Conservation (phyloP, 2,888 invertebrate genomes). For the Drosophila greeni region DNA sequence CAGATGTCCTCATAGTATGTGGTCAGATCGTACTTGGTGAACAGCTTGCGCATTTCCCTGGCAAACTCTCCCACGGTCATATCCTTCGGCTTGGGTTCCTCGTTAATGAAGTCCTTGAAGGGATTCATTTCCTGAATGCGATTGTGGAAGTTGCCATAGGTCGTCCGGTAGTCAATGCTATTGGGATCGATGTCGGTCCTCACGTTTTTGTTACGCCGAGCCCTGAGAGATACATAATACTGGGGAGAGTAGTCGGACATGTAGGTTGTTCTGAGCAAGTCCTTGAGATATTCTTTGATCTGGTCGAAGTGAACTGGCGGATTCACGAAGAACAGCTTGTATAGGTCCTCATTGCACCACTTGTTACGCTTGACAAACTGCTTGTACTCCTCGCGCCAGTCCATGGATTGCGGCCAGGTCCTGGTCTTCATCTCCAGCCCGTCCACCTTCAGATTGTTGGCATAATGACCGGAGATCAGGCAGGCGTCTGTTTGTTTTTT, state of each 20-base stretch:
- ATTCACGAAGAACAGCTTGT: constrained; percentile 54
- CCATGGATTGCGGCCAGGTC: constrained; percentile 62
- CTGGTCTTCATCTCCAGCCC: constrained; percentile 42
- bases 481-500: constrained; percentile 47
- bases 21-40: constrained; percentile 54
- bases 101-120: constrained; percentile 34
- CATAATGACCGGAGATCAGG: constrained; percentile 55
- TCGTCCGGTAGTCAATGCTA: constrained; percentile 61
- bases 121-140: constrained; percentile 61
- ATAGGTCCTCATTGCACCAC: constrained; percentile 58
- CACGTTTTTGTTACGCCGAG: constrained; percentile 28
- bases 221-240: constrained; percentile 56
- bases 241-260: constrained; percentile 54
- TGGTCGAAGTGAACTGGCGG: constrained; percentile 51
- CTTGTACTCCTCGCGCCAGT: constrained; percentile 62
- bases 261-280: constrained; percentile 51
- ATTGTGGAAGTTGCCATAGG: constrained; percentile 70
- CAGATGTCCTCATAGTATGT: constrained; percentile 70
- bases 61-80: constrained; percentile 34
- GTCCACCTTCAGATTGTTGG: constrained; percentile 56
- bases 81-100: constrained; percentile 18
- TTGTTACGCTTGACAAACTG: constrained; percentile 56
- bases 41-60: constrained; percentile 61
- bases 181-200: background rate
- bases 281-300: constrained; percentile 45